phyloP scores from a whole-genome alignment of 2,113 vertebrate species.

The Puffinus mauretanicus region DNA sequence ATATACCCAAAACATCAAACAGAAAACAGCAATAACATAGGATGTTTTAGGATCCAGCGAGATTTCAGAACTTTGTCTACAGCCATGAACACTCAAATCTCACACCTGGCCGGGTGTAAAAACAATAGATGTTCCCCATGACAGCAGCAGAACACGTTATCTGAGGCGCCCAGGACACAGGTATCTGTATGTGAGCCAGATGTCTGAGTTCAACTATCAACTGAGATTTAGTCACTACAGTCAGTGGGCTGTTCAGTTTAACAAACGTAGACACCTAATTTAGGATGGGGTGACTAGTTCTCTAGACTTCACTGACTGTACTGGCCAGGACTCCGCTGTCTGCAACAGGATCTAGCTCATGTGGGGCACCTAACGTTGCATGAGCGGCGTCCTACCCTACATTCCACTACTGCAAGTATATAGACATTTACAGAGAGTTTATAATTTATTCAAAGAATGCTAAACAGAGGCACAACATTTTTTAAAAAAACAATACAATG shows the following conservation, averaged over 20 bases:
- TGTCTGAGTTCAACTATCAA: not conserved
- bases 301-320: not conserved
- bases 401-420: not conserved
- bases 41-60: not conserved
- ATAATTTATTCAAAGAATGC: not conserved
- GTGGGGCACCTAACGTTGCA: not conserved
- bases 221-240: not conserved
- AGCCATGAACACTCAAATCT: not conserved
- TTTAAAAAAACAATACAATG: not conserved
- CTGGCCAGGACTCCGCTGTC: not conserved
- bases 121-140: not conserved
- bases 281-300: not conserved
- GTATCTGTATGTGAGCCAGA: not conserved
- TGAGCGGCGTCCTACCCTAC: not conserved
- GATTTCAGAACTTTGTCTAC: not conserved
- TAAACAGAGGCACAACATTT: not conserved
- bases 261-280: not conserved
- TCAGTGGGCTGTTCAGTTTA: not conserved
- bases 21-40: rapidly evolving
- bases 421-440: not conserved
- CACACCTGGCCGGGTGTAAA: not conserved
- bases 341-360: not conserved
- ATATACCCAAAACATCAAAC: not conserved
- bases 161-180: not conserved
- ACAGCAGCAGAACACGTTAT: not conserved